These are phyloP conservation scores for Scaptomyza tumidula DNA, from an alignment of 2,888 invertebrate species.

Conservation along the genomic window DNA sequence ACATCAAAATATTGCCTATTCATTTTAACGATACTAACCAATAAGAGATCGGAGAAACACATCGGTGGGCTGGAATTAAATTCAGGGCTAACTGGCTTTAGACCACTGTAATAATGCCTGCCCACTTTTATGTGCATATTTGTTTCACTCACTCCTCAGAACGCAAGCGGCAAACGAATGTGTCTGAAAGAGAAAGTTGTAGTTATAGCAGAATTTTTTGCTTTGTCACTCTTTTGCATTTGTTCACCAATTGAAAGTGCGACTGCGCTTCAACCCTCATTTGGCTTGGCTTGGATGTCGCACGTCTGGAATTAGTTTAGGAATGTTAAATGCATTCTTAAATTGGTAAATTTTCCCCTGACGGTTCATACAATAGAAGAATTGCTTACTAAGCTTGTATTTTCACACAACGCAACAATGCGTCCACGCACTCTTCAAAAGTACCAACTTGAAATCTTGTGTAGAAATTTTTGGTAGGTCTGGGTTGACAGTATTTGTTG, in stretches of 20 bases:
- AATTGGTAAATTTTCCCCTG: constrained; percentile 68
- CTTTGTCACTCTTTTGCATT: constrained; percentile 22
- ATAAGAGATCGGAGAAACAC: constrained; percentile 42
- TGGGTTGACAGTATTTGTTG: constrained; percentile 37
- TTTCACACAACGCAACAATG: constrained; percentile 76
- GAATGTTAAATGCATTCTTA: constrained; percentile 59
- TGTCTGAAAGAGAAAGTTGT: constrained; percentile 33
- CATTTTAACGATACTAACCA: constrained; percentile 61
- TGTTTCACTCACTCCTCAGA: constrained; percentile 38
- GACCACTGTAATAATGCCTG: constrained; percentile 36
- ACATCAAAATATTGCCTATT: constrained; percentile 76
- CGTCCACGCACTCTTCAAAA: constrained; percentile 49
- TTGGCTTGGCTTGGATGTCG: constrained; percentile 43
- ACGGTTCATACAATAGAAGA: constrained; percentile 63
- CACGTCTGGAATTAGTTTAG: constrained; percentile 55
- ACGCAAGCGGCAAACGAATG: neutral
- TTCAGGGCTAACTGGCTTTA: constrained; percentile 32
- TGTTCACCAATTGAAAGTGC: constrained; percentile 53
- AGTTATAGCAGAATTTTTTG: constrained; percentile 16
- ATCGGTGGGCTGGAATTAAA: constrained; percentile 49
- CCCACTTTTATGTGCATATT: constrained; percentile 30
- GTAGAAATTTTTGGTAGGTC: constrained; percentile 42
- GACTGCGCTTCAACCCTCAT: constrained; percentile 47
- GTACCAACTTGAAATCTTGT: constrained; percentile 57
- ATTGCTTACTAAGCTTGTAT: constrained; percentile 72